phyloP scores from a whole-genome alignment of 2,113 vertebrate genomes.

The Tichodroma muraria region DNA sequence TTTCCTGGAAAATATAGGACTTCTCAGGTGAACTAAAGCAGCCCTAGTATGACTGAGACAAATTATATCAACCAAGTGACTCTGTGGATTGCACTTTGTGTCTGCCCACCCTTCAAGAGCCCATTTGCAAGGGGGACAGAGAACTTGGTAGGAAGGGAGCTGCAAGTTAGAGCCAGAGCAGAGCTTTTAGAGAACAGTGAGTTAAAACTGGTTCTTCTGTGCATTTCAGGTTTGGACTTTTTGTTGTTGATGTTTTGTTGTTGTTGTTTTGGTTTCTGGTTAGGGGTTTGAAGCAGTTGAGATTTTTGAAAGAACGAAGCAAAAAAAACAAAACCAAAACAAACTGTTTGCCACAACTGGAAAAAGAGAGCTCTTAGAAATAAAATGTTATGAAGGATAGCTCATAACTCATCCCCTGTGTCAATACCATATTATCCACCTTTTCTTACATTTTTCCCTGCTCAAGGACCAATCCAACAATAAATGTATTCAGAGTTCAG shows the following conservation, averaged over 20 bases:
- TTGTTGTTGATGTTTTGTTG: neutral
- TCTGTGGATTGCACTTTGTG: neutral
- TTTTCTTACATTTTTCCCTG: neutral
- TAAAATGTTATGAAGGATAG: neutral
- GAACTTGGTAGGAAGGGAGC: neutral
- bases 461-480: neutral
- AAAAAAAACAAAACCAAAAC: rapidly evolving
- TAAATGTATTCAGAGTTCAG: neutral
- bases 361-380: neutral
- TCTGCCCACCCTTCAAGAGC: neutral
- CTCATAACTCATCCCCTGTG: neutral
- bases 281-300: neutral
- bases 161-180: neutral
- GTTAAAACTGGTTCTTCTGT: neutral
- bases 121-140: neutral
- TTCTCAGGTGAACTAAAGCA: neutral
- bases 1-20: neutral
- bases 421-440: neutral
- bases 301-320: neutral
- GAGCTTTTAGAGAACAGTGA: neutral
- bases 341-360: neutral
- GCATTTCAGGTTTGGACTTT: neutral
- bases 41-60: neutral
- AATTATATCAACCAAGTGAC: neutral
- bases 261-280: neutral